Evolutionary conservation across 2,113 vertebrate genomes (phyloP), one percentile per base, ranked within the genome.

Genomic region (Pelobates fuscus): DNA sequence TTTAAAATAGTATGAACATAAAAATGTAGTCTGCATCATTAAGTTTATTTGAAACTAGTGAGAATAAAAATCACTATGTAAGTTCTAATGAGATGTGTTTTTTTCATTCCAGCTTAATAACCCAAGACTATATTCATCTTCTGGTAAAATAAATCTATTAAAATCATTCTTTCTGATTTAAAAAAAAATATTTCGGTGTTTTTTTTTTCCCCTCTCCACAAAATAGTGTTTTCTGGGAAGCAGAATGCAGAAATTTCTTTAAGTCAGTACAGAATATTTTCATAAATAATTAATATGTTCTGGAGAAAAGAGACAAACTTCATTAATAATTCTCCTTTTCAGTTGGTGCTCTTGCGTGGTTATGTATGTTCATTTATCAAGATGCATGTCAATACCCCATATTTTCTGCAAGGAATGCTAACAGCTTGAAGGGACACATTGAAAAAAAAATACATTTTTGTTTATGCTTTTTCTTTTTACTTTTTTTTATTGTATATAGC

Each of bases 251-350:
- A 89, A 66, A 59, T 58, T 90, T 88, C 90, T 91, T 91, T 91
- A 92, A 89, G 88, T 87, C 88, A 86, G 88, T 85, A 79, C 0
- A 0, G 89, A 89, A 86, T 91, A 88, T 92, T 91, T 92, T 91
- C 88, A 92, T 92, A 92, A 92, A 93, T 92, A 91, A 92, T 92
- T 90, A 89, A 92, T 89, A 84, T 89, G 86, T 88, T 90, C 89
- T 88, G 91, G 85, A 89, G 89, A 91, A 91, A 89, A 92, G 90
- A 91, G 89, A 87, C 59, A 79, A 85, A 87, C 86, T 89, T 92
- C 91, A 93, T 93, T 92, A 93, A 92, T 93, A 93, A 93, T 93
- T 92, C 90, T 92, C 90, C 89, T 90, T 92, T 91, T 89, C 87
- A 86, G 87, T 91, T 93, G 90, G 89, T 89, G 88, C 87, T 80